Base-by-base conservation (phyloP, 2,888 invertebrate species). In the Endotricha flammealis region DNA sequence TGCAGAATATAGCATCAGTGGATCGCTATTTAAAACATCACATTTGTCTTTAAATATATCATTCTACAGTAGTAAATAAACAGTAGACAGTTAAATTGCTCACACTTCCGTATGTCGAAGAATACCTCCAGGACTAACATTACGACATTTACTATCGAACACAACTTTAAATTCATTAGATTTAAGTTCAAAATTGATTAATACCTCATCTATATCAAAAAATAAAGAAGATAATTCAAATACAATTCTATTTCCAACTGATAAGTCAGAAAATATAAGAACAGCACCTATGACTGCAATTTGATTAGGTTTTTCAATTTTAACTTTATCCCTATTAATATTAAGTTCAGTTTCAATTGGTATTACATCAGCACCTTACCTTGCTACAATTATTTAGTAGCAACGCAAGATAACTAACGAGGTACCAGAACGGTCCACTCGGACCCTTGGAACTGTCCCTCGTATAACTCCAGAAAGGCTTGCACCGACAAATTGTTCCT, bases 351-450 rank as follows among this genome's bases (percentile, higher is more conserved):
- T 44, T 49, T 64, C 11, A 10, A 41, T 33, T 43, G 36, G 13
- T 14, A 12, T 25, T 14, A 2, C 34, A 46, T 36, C 22, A 32
- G 39, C 42, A 42, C 56, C 49, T 53, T 55, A 52, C 65, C 64
- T 53, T 76, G 76, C 75, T 78, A 80, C 79, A 82, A 77, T 81
- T 80, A 81, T 78, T 79, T 77, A 79, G 68, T 68, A 59, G 67
- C 66, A 60, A 64, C 58, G 64, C 63, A 63, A 73, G 69, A 76
- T 81, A 77, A 78, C 70, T 82, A 81, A 80, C 77, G 78, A 81
- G 77, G 80, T 79, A 81, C 74, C 76, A 74, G 65, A 69, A 64
- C 61, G 59, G 60, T 77, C 76, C 52, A 49, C 52, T 57, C 54
- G 64, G 69, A 56, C 69, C 80, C 64, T 82, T 80, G 77, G 73